Percentiles rank a stretch among this genome's conserved stretches.
phyloP scores from a whole-genome alignment of 2,888 invertebrate genomes.

The Tenthredo livida region DNA sequence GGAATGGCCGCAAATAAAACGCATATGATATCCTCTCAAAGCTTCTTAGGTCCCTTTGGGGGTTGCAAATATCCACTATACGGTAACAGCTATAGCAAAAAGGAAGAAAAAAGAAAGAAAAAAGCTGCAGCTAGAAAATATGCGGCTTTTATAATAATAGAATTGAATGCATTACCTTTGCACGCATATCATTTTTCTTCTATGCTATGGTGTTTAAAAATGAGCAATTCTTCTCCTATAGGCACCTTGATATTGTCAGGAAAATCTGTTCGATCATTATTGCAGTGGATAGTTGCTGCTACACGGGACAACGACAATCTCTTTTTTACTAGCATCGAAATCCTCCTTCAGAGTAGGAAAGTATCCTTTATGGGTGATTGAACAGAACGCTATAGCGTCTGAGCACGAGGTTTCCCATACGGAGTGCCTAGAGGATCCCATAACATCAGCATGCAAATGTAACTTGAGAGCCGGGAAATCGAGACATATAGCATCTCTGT shows the following conservation, averaged over 20 bases:
- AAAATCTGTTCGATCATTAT: constrained; percentile 25
- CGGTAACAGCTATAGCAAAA: constrained; percentile 9
- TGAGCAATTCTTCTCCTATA: not conserved
- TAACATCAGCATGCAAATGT: constrained; percentile 54
- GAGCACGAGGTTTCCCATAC: constrained; percentile 43
- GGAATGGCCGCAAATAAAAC: constrained; percentile 30
- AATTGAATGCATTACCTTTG: not conserved
- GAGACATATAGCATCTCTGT: constrained; percentile 38
- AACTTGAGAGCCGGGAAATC: constrained; percentile 49
- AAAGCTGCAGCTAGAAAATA: not conserved
- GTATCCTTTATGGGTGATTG: constrained; percentile 54
- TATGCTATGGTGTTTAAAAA: not conserved
- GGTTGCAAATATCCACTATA: constrained; percentile 10
- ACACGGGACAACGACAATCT: not conserved
- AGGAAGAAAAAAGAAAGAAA: not conserved
- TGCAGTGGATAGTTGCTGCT: not conserved
- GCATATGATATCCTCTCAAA: constrained; percentile 37
- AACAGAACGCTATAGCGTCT: constrained; percentile 45
- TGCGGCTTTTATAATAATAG: not conserved
- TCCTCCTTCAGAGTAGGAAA: constrained; percentile 44
- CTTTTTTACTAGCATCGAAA: constrained; percentile 19
- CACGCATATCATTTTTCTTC: too few species aligned
- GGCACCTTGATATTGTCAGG: not conserved
- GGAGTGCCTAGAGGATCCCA: constrained; percentile 49
- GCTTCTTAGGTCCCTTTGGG: constrained; percentile 37